Percentiles rank a stretch among this genome's conserved stretches.
These are phyloP conservation scores for Orientallactaga bullata DNA, from an alignment of 2,113 vertebrate genomes.

Conservation along the genomic window DNA sequence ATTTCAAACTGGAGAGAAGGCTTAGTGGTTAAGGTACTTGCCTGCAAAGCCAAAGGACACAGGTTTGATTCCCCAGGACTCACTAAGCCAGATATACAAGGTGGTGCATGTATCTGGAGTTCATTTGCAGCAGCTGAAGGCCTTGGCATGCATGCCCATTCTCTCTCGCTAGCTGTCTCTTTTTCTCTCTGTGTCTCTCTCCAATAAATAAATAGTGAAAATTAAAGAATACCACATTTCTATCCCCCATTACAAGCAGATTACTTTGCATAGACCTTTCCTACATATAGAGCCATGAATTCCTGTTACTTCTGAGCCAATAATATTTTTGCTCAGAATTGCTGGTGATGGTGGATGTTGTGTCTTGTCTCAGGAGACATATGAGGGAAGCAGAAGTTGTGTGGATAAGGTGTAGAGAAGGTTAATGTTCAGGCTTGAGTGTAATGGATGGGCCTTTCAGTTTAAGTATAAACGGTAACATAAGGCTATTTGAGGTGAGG, in stretches of 20 bases:
- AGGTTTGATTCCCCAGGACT: too few species aligned
- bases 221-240: neutral
- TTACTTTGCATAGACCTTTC: neutral
- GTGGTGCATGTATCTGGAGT: too few species aligned
- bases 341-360: constrained; percentile 43
- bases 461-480: constrained; percentile 61
- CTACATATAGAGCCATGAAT: neutral
- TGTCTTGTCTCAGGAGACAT: constrained; percentile 25
- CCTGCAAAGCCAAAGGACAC: too few species aligned
- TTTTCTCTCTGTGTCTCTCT: too few species aligned
- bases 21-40: too few species aligned
- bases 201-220: too few species aligned
- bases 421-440: constrained; percentile 52
- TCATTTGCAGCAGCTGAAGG: too few species aligned
- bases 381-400: constrained; percentile 66
- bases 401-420: neutral
- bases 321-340: constrained; percentile 59
- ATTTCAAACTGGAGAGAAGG: too few species aligned
- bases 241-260: neutral
- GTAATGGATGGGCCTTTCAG: constrained; percentile 66
- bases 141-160: too few species aligned
- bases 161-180: too few species aligned
- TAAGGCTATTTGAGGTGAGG: constrained; percentile 72
- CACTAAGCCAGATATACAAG: too few species aligned
- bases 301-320: constrained; percentile 5